Conservation (phyloP, 2,113 vertebrate genomes). For the Coregonus clupeaformis region DNA sequence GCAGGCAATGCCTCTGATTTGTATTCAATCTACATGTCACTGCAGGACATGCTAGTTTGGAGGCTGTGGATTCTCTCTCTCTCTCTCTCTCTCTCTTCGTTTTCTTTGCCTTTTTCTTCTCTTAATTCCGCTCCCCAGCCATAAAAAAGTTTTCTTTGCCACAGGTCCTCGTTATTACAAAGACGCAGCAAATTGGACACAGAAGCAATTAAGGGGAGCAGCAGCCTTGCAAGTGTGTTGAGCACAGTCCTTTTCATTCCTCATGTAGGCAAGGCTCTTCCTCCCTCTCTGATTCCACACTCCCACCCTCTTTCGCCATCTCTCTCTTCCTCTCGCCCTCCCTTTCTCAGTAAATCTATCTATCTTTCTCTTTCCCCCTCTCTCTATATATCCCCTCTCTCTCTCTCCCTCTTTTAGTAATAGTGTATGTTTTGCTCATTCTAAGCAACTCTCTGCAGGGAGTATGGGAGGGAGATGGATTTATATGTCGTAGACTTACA, state of each 20-base stretch:
- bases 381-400: background rate
- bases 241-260: slow-evolving; percentile 31
- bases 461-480: slow-evolving; percentile 11
- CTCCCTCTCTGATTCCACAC: background rate
- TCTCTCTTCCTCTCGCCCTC: background rate
- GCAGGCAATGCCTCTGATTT: slow-evolving; percentile 83
- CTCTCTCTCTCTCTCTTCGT: slow-evolving; percentile 25
- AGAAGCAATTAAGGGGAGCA: slow-evolving; percentile 39
- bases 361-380: slow-evolving; percentile 6
- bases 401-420: background rate
- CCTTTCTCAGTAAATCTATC: background rate
- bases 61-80: slow-evolving; percentile 32
- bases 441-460: slow-evolving; percentile 17
- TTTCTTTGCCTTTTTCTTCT: slow-evolving; percentile 9
- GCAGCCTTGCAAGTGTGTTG: slow-evolving; percentile 15
- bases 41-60: slow-evolving; percentile 81
- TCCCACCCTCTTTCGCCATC: background rate
- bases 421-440: slow-evolving; percentile 33
- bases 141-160: slow-evolving; percentile 33
- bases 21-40: slow-evolving; percentile 93
- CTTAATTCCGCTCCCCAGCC: slow-evolving; percentile 35
- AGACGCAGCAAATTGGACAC: slow-evolving; percentile 49
- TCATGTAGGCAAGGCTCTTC: background rate
- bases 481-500: slow-evolving; percentile 54
- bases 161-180: slow-evolving; percentile 23